Evolutionary conservation across 2,888 invertebrate genomes (phyloP).

Genomic region (Dynastes tityus): DNA sequence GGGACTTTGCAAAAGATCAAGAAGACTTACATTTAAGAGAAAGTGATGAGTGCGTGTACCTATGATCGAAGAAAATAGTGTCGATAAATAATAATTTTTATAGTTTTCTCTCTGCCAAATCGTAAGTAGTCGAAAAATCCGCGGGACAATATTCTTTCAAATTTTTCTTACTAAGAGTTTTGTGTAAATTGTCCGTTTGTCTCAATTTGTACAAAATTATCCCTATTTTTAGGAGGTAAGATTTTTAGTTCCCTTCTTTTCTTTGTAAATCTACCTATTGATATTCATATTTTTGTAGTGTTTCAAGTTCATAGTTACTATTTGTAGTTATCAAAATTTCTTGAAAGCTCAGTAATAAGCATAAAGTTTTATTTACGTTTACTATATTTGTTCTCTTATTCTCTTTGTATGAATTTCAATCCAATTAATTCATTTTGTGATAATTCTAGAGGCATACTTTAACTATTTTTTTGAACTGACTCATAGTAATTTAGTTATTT

Average conservation of each 20-base stretch:
- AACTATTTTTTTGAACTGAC: conserved; percentile 48
- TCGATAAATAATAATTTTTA: neutral
- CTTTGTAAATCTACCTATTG: conserved; percentile 31
- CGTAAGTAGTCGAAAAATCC: neutral
- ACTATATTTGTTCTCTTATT: neutral
- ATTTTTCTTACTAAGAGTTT: too few relatives aligned
- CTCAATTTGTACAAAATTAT: conserved; percentile 10
- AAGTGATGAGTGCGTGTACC: conserved; percentile 39
- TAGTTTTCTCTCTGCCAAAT: conserved; percentile 8
- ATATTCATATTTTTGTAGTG: neutral
- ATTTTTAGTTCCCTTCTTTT: conserved; percentile 4
- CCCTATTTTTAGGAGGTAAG: conserved; percentile 21
- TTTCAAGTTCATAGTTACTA: neutral
- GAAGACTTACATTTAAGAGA: conserved; percentile 87
- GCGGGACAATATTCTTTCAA: too few relatives aligned
- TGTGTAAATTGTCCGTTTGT: conserved; percentile 9
- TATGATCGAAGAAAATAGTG: conserved; percentile 11
- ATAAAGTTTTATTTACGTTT: conserved; percentile 62
- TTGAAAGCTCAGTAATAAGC: conserved; percentile 52
- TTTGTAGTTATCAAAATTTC: conserved; percentile 10
- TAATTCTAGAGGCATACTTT: conserved; percentile 53
- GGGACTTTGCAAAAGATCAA: conserved; percentile 92
- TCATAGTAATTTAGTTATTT: neutral
- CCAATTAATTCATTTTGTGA: conserved; percentile 46
- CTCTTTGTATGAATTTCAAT: neutral